A percentile compares a stretch with the other conserved stretches of the same genome.
phyloP scores from a whole-genome alignment of 2,113 vertebrate species.

The Sapajus apella region DNA sequence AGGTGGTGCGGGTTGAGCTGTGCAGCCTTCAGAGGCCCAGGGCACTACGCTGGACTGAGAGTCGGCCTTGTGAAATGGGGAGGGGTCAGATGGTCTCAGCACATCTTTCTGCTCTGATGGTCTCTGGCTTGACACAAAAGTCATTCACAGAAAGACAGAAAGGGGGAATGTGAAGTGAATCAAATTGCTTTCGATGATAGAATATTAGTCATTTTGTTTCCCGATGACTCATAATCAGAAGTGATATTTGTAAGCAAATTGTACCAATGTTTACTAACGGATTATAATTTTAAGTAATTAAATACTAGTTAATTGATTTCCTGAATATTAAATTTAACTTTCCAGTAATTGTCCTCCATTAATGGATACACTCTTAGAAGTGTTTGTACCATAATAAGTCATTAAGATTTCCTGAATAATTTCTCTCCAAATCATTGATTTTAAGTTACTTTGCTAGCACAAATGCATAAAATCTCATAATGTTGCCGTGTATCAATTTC shows the following conservation, averaged over 20 bases:
- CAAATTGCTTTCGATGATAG: slow-evolving; percentile 11
- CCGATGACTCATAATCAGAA: slow-evolving; percentile 69
- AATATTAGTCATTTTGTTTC: slow-evolving; percentile 57
- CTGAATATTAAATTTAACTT: slow-evolving; percentile 84
- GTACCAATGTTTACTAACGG: slow-evolving; percentile 82
- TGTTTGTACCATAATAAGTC: slow-evolving; percentile 85
- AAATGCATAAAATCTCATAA: slow-evolving; percentile 62
- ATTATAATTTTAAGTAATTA: slow-evolving; percentile 88
- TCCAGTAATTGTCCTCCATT: slow-evolving; percentile 85
- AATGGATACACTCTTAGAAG: slow-evolving; percentile 84
- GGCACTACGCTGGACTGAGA: fast-evolving
- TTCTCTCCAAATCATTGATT: slow-evolving; percentile 85
- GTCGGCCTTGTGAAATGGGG: not conserved
- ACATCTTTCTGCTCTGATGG: not conserved
- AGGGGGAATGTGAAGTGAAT: not conserved
- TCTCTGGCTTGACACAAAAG: not conserved
- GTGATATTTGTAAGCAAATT: slow-evolving; percentile 76
- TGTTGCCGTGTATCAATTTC: slow-evolving; percentile 69
- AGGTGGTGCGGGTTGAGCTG: too few relatives aligned
- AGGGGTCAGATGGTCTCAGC: not conserved
- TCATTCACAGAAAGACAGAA: not conserved
- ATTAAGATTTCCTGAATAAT: slow-evolving; percentile 87
- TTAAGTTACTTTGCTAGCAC: slow-evolving; percentile 81
- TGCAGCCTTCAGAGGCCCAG: not conserved
- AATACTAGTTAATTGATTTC: slow-evolving; percentile 87